These are phyloP conservation scores for Diglossa cyanea DNA, from an alignment of 2,797 vertebrate genomes.

Conservation along the genomic window DNA sequence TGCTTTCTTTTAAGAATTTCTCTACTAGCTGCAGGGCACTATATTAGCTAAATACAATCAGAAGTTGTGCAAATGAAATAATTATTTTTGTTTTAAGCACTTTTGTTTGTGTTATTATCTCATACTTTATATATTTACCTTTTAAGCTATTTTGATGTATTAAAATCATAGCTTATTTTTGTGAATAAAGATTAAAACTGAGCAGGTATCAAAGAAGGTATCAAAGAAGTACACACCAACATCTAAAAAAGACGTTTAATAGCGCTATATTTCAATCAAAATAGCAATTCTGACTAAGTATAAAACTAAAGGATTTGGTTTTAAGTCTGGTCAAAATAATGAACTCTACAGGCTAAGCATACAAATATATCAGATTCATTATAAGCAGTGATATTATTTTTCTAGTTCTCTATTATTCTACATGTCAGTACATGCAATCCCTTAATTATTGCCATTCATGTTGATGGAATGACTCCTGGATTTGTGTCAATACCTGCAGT, in stretches of 20 bases:
- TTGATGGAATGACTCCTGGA: not conserved
- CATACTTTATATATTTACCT: not conserved
- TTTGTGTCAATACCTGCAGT: not conserved
- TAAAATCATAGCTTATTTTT: not conserved
- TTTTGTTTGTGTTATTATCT: not conserved
- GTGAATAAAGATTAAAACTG: not conserved
- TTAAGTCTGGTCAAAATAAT: not conserved
- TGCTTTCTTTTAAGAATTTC: not conserved
- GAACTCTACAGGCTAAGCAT: not conserved
- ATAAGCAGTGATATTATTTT: not conserved
- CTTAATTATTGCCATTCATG: not conserved
- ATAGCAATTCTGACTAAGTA: not conserved
- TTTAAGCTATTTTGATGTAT: not conserved
- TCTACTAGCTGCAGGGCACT: not conserved
- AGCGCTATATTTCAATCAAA: not conserved
- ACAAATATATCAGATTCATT: not conserved
- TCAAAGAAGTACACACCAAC: not conserved
- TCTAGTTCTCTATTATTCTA: not conserved
- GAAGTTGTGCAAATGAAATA: not conserved
- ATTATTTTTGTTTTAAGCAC: not conserved
- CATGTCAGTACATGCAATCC: not conserved
- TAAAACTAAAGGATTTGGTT: not conserved
- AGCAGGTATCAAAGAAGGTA: not conserved
- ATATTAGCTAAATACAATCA: not conserved
- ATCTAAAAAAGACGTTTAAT: not conserved